Evolutionary conservation across 2,888 invertebrate genomes (phyloP).

Genomic region (Chymomyza fuscimana): DNA sequence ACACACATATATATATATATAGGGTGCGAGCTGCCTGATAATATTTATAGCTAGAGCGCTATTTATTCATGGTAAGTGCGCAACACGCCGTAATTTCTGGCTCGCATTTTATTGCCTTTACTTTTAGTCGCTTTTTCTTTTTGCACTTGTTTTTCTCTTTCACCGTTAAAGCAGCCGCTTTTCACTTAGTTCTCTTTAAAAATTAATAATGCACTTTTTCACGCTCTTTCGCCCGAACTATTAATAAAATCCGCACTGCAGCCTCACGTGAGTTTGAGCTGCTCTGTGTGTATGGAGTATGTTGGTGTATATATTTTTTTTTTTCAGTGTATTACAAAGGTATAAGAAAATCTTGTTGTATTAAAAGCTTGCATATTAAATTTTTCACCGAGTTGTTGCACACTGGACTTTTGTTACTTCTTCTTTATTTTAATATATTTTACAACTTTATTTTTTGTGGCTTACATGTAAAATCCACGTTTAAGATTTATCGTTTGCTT

Average conservation of each 20-base stretch:
- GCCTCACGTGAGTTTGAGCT: slow-evolving; percentile 4
- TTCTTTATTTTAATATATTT: not conserved
- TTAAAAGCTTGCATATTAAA: slow-evolving; percentile 45
- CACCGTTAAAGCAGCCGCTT: not conserved
- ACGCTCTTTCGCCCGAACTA: slow-evolving; percentile 1
- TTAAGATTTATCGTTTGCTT: slow-evolving; percentile 63
- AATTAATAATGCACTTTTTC: slow-evolving; percentile 34
- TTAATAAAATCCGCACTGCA: slow-evolving; percentile 4
- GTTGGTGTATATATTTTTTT: too few relatives aligned
- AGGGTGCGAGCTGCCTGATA: slow-evolving; percentile 45
- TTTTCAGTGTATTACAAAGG: slow-evolving; percentile 6
- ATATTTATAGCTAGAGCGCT: slow-evolving; percentile 56
- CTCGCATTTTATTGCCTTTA: slow-evolving; percentile 23
- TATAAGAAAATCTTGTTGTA: slow-evolving; percentile 25
- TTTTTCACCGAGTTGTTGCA: slow-evolving; percentile 15
- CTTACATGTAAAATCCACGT: slow-evolving; percentile 64
- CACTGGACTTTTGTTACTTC: slow-evolving; percentile 6
- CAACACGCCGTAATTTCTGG: slow-evolving; percentile 11
- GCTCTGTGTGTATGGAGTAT: too few relatives aligned
- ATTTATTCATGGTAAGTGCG: slow-evolving; percentile 35
- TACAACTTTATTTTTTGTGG: slow-evolving; percentile 44
- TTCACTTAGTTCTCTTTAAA: slow-evolving; percentile 26
- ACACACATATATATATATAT: not conserved
- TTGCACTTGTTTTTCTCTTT: not conserved
- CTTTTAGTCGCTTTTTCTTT: not conserved